Conservation (phyloP, 2,113 vertebrate genomes). For the Pygoscelis adeliae region DNA sequence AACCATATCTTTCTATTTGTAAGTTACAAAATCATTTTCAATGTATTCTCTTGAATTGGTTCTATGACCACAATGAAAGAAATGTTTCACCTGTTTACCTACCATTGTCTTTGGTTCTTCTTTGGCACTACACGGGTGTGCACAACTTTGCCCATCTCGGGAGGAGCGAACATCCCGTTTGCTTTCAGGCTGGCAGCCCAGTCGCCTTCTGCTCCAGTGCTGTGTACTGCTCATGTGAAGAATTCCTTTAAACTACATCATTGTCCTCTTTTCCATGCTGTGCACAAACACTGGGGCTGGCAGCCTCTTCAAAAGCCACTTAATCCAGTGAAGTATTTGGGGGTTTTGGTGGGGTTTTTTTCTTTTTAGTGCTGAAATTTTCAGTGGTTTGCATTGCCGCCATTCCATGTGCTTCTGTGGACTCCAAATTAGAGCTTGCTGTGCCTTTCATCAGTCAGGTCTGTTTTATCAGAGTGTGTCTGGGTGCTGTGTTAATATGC, state of each 20-base stretch:
- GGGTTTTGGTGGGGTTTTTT: accelerated
- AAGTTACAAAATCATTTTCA: neutral
- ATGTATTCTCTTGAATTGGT: too few species aligned
- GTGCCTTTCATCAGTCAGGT: neutral
- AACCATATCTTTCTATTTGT: neutral
- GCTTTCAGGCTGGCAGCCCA: neutral
- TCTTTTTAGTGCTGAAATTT: neutral
- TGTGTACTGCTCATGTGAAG: accelerated
- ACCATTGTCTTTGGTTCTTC: neutral
- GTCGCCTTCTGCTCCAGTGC: neutral
- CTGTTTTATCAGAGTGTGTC: neutral
- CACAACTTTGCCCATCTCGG: too few species aligned
- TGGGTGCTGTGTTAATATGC: accelerated
- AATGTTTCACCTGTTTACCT: neutral
- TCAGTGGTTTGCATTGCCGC: neutral
- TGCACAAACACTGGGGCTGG: neutral
- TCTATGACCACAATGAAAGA: neutral
- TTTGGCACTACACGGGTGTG: neutral
- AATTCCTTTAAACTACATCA: neutral
- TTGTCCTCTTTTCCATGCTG: neutral
- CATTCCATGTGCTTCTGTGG: neutral
- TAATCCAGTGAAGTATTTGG: neutral
- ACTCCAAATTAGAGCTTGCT: accelerated
- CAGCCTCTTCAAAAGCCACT: neutral
- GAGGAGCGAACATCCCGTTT: accelerated